phyloP scores from a whole-genome alignment of 2,888 invertebrate genomes.

The Actias luna region DNA sequence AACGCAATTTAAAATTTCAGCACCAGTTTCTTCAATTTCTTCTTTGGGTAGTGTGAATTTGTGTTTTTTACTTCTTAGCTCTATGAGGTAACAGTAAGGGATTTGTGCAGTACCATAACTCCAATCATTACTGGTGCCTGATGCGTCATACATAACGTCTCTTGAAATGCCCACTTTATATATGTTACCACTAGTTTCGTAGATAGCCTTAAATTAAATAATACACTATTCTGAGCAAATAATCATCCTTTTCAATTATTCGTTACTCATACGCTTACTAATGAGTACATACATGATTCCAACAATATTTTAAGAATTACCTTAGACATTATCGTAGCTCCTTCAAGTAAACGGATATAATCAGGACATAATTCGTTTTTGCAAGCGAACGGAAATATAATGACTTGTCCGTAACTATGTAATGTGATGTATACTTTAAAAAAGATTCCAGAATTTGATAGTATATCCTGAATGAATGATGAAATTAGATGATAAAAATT shows the following conservation, averaged over 20 bases:
- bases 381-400: constrained; percentile 65
- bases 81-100: constrained; percentile 69
- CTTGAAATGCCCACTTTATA: constrained; percentile 72
- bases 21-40: constrained; percentile 63
- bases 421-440: constrained; percentile 70
- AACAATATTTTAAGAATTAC: constrained; percentile 34
- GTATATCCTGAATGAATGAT: constrained; percentile 49
- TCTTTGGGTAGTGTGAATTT: constrained; percentile 61
- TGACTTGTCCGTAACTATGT: constrained; percentile 70
- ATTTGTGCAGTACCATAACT: constrained; percentile 61
- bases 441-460: constrained; percentile 49
- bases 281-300: neutral
- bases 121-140: constrained; percentile 71
- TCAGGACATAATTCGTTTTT: constrained; percentile 59
- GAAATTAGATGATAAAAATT: neutral
- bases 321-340: constrained; percentile 71
- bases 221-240: constrained; percentile 17
- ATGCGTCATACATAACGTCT: constrained; percentile 68
- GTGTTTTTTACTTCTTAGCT: constrained; percentile 63
- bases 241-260: constrained; percentile 6
- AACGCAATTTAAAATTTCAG: constrained; percentile 58
- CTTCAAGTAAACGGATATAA: constrained; percentile 63
- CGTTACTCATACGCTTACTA: neutral
- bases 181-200: constrained; percentile 55
- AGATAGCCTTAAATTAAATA: constrained; percentile 54